Evolutionary conservation across 2,113 vertebrate species (phyloP).

Genomic region (Oophaga pumilio): DNA sequence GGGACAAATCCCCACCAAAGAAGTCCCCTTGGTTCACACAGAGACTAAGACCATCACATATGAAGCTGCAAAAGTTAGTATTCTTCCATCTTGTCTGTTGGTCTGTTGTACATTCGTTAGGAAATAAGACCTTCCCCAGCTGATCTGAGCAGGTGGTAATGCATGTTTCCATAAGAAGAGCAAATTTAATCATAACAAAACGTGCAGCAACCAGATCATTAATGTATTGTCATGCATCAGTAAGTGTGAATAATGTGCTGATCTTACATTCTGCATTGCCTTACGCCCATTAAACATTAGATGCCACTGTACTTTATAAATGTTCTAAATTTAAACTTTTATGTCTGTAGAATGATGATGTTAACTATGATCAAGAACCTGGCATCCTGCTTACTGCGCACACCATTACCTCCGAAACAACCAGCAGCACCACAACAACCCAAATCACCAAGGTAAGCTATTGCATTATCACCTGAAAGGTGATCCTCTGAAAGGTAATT

Average conservation of each 20-base stretch:
- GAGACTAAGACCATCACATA: conserved; percentile 98
- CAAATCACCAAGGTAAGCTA: conserved; percentile 95
- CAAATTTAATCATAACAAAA: too few relatives aligned
- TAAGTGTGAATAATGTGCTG: too few relatives aligned
- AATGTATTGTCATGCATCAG: too few relatives aligned
- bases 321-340: conserved; percentile 32
- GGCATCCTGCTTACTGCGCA: conserved; percentile 92
- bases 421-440: conserved; percentile 97
- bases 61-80: conserved; percentile 90
- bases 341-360: conserved; percentile 80
- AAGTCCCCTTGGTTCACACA: conserved; percentile 91
- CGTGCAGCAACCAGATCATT: too few relatives aligned
- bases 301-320: background rate
- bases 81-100: background rate
- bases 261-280: too few relatives aligned
- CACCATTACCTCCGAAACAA: conserved; percentile 96
- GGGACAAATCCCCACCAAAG: conserved; percentile 85
- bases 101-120: background rate
- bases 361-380: conserved; percentile 80
- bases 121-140: too few relatives aligned
- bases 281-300: background rate
- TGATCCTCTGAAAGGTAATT: background rate
- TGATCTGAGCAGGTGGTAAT: too few relatives aligned
- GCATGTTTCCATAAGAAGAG: too few relatives aligned
- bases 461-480: background rate